Conservation (phyloP, 2,797 vertebrate genomes). For the Oceanodroma leucorhoa region DNA sequence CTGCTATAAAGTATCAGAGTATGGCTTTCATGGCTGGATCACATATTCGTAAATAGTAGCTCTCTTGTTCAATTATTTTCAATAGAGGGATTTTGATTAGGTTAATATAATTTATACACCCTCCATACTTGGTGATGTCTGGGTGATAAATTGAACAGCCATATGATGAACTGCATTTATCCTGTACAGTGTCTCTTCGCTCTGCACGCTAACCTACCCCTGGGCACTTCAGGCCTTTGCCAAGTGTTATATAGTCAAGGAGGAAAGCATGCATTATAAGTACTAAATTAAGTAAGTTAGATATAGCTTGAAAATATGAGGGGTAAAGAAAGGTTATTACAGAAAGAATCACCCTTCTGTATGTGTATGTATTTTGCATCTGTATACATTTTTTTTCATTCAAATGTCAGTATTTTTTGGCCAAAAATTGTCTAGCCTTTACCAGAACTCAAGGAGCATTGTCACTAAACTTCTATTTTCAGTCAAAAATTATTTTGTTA, state of each 20-base stretch:
- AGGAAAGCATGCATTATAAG: accelerated
- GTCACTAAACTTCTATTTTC: neutral
- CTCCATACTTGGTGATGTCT: neutral
- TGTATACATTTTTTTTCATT: neutral
- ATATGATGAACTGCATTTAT: neutral
- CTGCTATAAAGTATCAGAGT: neutral
- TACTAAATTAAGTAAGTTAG: neutral
- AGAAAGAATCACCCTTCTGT: neutral
- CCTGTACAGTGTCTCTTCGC: neutral
- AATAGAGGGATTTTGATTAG: neutral
- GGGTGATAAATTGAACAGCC: neutral
- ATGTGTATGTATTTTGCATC: neutral
- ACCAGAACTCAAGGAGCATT: neutral
- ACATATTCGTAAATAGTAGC: accelerated
- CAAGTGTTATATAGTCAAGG: neutral
- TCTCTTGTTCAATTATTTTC: neutral
- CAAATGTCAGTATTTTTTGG: neutral
- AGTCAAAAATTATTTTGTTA: neutral
- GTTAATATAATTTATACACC: neutral
- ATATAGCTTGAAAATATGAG: neutral
- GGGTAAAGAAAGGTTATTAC: neutral
- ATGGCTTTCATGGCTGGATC: neutral
- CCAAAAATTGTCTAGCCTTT: neutral
- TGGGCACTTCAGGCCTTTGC: neutral
- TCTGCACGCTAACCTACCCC: neutral